These are phyloP conservation scores for Drosophila ananassae DNA, from an alignment of 1,140 invertebrate genomes.

Conservation along the genomic window DNA sequence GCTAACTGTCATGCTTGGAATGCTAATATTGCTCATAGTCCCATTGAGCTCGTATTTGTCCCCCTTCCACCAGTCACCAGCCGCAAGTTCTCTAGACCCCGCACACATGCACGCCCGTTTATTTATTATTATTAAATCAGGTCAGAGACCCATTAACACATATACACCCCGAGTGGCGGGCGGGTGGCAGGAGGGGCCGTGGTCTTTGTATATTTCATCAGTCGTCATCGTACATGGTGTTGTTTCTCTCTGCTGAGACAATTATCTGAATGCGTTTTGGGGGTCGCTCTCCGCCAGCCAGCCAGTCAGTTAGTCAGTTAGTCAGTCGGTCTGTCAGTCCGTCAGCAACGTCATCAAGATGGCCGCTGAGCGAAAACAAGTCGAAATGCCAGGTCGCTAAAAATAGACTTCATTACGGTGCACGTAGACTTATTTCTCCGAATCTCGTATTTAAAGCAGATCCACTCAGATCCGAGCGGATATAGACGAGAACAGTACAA, in stretches of 20 bases:
- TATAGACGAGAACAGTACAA: neutral
- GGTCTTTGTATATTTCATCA: slow-evolving; percentile 40
- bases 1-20: no score
- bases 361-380: slow-evolving; percentile 54
- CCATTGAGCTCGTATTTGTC: slow-evolving; percentile 18
- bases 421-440: slow-evolving; percentile 16
- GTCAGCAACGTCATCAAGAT: slow-evolving; percentile 66
- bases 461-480: neutral
- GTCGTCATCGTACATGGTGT: slow-evolving; percentile 37
- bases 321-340: slow-evolving; percentile 13
- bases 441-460: neutral
- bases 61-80: neutral
- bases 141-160: slow-evolving; percentile 83
- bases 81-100: slow-evolving; percentile 21
- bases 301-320: slow-evolving; percentile 21
- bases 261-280: slow-evolving; percentile 26
- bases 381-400: slow-evolving; percentile 37
- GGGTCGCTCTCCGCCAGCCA: slow-evolving; percentile 15
- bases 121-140: slow-evolving; percentile 83
- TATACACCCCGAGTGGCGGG: slow-evolving; percentile 25
- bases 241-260: slow-evolving; percentile 7
- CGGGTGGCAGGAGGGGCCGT: neutral
- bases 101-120: slow-evolving; percentile 42
- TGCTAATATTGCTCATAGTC: slow-evolving; percentile 9
- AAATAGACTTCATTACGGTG: slow-evolving; percentile 43